Conservation (phyloP, 2,888 invertebrate genomes). For the Pristionchus japonicus region DNA sequence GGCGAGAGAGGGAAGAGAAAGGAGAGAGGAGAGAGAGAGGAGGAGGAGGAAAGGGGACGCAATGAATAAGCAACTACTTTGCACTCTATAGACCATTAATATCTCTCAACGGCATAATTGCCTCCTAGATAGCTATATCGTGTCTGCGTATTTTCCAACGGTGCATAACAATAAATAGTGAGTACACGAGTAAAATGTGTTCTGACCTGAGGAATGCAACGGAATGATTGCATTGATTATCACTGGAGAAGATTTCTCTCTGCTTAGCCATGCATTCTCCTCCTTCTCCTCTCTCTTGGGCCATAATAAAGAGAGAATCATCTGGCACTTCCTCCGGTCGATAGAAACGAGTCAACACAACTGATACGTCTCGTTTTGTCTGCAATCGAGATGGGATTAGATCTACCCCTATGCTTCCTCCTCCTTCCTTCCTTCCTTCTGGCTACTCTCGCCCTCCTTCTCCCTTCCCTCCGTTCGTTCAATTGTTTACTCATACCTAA, state of each 20-base stretch:
- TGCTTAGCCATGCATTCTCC: neutral
- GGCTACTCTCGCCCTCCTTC: too few relatives aligned
- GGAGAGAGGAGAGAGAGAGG: too few relatives aligned
- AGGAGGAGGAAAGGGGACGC: neutral
- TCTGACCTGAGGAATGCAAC: slow-evolving; percentile 78
- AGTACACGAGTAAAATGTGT: neutral
- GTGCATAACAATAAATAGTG: too few relatives aligned
- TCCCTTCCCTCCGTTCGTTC: too few relatives aligned
- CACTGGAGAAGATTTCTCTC: slow-evolving; percentile 77
- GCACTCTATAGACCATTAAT: too few relatives aligned
- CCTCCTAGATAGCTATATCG: too few relatives aligned
- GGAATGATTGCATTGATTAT: slow-evolving; percentile 78
- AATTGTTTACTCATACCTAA: neutral
- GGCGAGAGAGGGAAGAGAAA: neutral
- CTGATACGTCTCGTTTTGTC: slow-evolving; percentile 79
- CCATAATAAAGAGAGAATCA: slow-evolving; percentile 63
- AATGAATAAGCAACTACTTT: neutral
- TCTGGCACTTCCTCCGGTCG: slow-evolving; percentile 80
- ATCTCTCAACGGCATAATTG: neutral
- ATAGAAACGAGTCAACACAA: slow-evolving; percentile 79
- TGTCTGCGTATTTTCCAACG: too few relatives aligned
- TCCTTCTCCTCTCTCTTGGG: slow-evolving; percentile 43
- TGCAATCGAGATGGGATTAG: too few relatives aligned
- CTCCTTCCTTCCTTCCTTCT: too few relatives aligned
- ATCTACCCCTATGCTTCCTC: too few relatives aligned